A percentile compares a stretch with the other conserved stretches of the same genome.
phyloP scores from a whole-genome alignment of 2,888 invertebrate species.

The Carcina quercana region DNA sequence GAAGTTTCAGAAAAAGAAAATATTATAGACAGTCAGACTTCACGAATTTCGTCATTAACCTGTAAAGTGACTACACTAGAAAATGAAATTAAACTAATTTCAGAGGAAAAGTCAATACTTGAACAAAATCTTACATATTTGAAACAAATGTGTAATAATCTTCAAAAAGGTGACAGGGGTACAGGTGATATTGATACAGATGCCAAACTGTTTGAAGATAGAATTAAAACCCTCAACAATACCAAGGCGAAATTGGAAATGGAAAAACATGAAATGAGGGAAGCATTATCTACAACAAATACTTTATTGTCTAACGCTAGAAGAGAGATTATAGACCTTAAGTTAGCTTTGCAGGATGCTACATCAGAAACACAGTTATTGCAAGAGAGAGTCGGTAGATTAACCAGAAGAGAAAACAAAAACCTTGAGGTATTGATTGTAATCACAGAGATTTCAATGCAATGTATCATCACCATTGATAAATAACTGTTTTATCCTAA shows the following conservation, averaged over 20 bases:
- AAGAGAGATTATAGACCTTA: constrained; percentile 78
- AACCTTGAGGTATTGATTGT: constrained; percentile 48
- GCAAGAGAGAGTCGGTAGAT: constrained; percentile 62
- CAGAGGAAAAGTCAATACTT: constrained; percentile 55
- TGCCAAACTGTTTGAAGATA: constrained; percentile 60
- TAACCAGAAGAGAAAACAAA: constrained; percentile 34
- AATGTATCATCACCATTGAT: neutral
- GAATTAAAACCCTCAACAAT: constrained; percentile 60
- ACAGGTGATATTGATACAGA: constrained; percentile 50
- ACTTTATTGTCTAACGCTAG: constrained; percentile 79
- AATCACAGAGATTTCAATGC: neutral
- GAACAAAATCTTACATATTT: constrained; percentile 58
- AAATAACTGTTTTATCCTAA: constrained; percentile 6
- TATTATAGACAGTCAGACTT: constrained; percentile 51
- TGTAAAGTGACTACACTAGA: constrained; percentile 54
- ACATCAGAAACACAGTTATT: constrained; percentile 75
- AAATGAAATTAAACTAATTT: constrained; percentile 58
- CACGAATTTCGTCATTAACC: constrained; percentile 48
- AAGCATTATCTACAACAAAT: constrained; percentile 74
- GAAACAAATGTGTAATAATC: constrained; percentile 59
- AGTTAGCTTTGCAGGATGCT: constrained; percentile 77
- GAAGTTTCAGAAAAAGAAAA: constrained; percentile 68
- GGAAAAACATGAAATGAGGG: constrained; percentile 75
- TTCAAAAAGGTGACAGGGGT: constrained; percentile 42
- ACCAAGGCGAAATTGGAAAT: constrained; percentile 77